Evolutionary conservation across 2,888 invertebrate species (phyloP).

Genomic region (Patella caerulea): DNA sequence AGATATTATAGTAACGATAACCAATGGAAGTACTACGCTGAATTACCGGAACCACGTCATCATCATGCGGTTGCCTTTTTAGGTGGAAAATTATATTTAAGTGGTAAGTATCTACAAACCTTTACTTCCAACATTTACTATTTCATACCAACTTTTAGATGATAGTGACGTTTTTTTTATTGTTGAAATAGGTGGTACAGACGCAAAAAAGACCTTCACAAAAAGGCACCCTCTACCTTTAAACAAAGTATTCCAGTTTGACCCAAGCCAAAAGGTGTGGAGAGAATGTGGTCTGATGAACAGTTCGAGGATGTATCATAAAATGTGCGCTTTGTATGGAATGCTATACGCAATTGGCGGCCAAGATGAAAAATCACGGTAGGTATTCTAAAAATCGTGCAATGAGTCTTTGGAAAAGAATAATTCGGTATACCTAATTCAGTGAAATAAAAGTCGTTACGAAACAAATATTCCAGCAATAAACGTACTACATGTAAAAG

Average conservation of each 20-base stretch:
- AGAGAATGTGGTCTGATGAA: conserved; percentile 39
- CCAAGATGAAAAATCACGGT: conserved; percentile 45
- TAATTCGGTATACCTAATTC: no score
- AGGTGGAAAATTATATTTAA: conserved; percentile 42
- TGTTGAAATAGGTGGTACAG: conserved; percentile 31
- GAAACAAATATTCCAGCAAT: no score
- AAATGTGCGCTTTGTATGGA: conserved; percentile 41
- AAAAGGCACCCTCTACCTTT: conserved; percentile 31
- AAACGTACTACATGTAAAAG: no score
- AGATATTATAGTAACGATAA: conserved; percentile 38
- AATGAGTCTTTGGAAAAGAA: no score
- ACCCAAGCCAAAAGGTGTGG: conserved; percentile 41
- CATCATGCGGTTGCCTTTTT: conserved; percentile 49
- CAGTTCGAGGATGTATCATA: conserved; percentile 42
- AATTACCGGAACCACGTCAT: conserved; percentile 46
- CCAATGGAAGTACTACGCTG: conserved; percentile 48
- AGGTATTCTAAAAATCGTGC: conserved; percentile 7
- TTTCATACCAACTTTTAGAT: neutral
- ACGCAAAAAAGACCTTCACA: conserved; percentile 20
- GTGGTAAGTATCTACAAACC: conserved; percentile 39
- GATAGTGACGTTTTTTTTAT: neutral
- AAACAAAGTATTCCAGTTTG: conserved; percentile 37
- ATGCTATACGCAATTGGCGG: conserved; percentile 57
- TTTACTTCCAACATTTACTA: neutral
- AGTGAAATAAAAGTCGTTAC: no score